Evolutionary conservation across 2,797 vertebrate genomes (phyloP), one percentile per base, ranked within the genome.

Genomic region (Columba guinea): DNA sequence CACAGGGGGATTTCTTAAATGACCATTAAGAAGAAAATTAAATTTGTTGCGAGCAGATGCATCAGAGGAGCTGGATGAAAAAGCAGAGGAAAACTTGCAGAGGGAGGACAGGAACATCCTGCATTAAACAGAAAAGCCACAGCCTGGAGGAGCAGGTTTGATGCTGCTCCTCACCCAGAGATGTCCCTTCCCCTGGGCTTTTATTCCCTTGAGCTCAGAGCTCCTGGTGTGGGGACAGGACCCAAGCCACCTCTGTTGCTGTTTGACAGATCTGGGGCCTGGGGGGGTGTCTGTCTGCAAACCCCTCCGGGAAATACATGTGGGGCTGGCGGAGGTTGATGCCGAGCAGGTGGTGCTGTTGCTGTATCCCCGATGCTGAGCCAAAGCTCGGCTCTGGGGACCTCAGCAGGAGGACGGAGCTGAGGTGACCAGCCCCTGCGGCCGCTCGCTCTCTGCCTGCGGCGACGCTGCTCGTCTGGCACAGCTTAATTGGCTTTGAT

Each of bases 401-500:
- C 5, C 24, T 26, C 64, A 0, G 0, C 13, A 63, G 18, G 46
- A 51, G 64, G 79, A 71, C 46, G 63, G 32, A 85, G 51, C 62
- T 11, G 63, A n/a, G 82, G 7, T n/a, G 82, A n/a, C 30, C 53
- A 89, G 62, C 59, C 84, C 73, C 69, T 32, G 4, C 2, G 16
- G 70, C 95, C 3, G 2, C 63, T 55, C 52, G 1, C 63, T 55
- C 56, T 19, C 60, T 8, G 73, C 91, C 89, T 35, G 95, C 84
- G 63, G 84, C 7, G 0, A 63, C 0, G 28, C 86, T 41, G 79
- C 74, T 91, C 3, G 22, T 46, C 95, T 94, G 91, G 84, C 71
- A 19, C 59, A 63, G 84, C 81, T 88, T 94, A 92, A 95, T 89
- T 96, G 89, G 48, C 75, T 79, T 89, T 95, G 91, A 95, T 84